phyloP scores from a whole-genome alignment of 2,888 invertebrate species.

The Coelopa pilipes region DNA sequence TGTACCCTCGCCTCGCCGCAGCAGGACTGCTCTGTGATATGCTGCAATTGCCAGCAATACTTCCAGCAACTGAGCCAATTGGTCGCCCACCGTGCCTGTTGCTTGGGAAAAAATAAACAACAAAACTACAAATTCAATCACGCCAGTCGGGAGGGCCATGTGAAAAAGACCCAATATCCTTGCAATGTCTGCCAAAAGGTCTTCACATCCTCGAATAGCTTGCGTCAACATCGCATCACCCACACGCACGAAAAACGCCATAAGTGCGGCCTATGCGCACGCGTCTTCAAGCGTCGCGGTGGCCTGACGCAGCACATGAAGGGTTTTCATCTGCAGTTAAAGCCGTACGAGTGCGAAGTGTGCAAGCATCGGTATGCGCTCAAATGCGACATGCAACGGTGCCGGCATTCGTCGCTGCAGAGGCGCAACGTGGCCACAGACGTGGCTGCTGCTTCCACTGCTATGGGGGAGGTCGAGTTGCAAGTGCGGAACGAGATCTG shows the following conservation, averaged over 20 bases:
- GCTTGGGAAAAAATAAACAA: background rate
- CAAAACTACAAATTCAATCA: background rate
- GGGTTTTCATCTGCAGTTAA: slow-evolving; percentile 63
- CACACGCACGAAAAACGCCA: slow-evolving; percentile 61
- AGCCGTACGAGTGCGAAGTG: slow-evolving; percentile 61
- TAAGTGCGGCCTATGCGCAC: slow-evolving; percentile 60
- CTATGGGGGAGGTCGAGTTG: slow-evolving; percentile 2
- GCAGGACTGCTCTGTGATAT: slow-evolving; percentile 3
- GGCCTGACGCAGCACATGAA: slow-evolving; percentile 64
- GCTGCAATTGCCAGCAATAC: slow-evolving; percentile 22
- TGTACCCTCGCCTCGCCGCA: background rate
- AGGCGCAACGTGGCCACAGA: background rate
- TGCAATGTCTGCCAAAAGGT: slow-evolving; percentile 46
- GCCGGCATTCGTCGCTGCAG: slow-evolving; percentile 58
- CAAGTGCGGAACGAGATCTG: background rate
- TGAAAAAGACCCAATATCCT: slow-evolving; percentile 31
- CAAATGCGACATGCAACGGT: slow-evolving; percentile 65
- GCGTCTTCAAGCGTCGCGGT: slow-evolving; percentile 62
- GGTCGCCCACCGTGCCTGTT: background rate
- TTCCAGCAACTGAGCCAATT: slow-evolving; percentile 14
- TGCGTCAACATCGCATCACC: slow-evolving; percentile 64
- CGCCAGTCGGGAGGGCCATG: background rate
- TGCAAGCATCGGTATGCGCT: slow-evolving; percentile 63
- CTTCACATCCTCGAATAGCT: slow-evolving; percentile 47
- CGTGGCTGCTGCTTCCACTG: background rate